phyloP scores from a whole-genome alignment of 2,797 vertebrate species.

The Scolopax rusticola region DNA sequence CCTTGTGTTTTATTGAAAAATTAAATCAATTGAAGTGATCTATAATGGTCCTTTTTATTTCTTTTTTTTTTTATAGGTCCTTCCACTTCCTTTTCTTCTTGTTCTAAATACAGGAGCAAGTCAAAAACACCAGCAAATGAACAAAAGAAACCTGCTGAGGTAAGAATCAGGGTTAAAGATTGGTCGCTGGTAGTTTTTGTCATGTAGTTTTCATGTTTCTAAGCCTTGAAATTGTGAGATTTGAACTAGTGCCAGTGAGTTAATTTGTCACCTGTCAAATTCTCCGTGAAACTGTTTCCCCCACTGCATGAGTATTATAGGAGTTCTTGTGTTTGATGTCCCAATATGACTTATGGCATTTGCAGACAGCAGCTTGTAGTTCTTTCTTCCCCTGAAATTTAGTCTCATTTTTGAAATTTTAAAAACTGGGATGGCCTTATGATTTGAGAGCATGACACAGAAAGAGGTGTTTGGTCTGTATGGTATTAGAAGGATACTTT shows the following conservation, averaged over 20 bases:
- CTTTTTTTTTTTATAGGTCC: constrained; percentile 83
- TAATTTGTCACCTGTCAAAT: constrained; percentile 23
- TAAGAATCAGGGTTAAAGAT: constrained; percentile 61
- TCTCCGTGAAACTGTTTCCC: background rate
- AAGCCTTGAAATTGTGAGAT: background rate
- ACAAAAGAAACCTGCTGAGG: constrained; percentile 95
- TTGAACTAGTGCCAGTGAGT: background rate
- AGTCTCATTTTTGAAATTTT: background rate
- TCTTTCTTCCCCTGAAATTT: background rate
- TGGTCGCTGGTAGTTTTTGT: background rate
- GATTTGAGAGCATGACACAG: background rate
- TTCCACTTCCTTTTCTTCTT: constrained; percentile 94
- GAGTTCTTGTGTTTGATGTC: background rate
- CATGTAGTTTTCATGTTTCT: background rate
- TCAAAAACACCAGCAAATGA: constrained; percentile 87
- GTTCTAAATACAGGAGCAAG: constrained; percentile 91
- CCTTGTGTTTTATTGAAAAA: constrained; percentile 24
- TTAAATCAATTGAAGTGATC: background rate
- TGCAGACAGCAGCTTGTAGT: background rate
- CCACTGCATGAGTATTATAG: background rate
- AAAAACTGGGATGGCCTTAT: background rate
- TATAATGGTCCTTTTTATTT: background rate
- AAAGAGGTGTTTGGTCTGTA: rapidly evolving
- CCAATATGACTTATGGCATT: background rate
- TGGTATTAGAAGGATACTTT: background rate